Conservation (phyloP, 2,888 invertebrate genomes). For the Lithophane leautieri region DNA sequence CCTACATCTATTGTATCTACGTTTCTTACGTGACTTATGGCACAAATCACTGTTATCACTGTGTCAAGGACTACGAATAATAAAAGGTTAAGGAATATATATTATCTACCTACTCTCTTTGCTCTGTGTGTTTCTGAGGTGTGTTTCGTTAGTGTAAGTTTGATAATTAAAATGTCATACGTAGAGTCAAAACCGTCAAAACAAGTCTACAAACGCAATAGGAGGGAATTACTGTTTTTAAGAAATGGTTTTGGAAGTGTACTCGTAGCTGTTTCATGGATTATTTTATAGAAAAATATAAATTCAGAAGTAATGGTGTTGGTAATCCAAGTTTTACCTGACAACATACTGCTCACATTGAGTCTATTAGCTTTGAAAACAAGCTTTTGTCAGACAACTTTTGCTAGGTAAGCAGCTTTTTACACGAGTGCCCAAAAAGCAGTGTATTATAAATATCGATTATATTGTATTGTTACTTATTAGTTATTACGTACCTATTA, state of each 20-base stretch:
- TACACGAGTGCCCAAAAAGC: too few species aligned
- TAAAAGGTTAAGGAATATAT: too few species aligned
- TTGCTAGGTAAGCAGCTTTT: slow-evolving; percentile 42
- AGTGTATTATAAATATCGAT: too few species aligned
- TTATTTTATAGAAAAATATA: slow-evolving; percentile 31
- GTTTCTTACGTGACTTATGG: too few species aligned
- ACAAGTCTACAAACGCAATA: slow-evolving; percentile 29
- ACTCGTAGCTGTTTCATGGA: slow-evolving; percentile 34
- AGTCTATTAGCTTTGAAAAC: slow-evolving; percentile 38
- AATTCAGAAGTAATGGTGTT: slow-evolving; percentile 59
- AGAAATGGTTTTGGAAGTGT: slow-evolving; percentile 25
- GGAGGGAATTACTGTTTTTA: slow-evolving; percentile 29
- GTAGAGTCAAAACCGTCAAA: slow-evolving; percentile 35
- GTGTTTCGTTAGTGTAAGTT: too few species aligned
- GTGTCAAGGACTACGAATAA: too few species aligned
- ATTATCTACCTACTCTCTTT: too few species aligned
- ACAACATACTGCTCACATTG: slow-evolving; percentile 36
- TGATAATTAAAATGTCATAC: slow-evolving; percentile 18
- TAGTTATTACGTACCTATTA: too few species aligned
- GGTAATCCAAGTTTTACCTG: slow-evolving; percentile 27
- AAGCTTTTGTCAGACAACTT: slow-evolving; percentile 37
- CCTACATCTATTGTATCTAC: too few species aligned
- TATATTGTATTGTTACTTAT: too few species aligned
- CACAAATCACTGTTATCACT: too few species aligned
- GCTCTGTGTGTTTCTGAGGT: too few species aligned